phyloP scores from a whole-genome alignment of 2,888 invertebrate species.

The Meteorus cinctellus region DNA sequence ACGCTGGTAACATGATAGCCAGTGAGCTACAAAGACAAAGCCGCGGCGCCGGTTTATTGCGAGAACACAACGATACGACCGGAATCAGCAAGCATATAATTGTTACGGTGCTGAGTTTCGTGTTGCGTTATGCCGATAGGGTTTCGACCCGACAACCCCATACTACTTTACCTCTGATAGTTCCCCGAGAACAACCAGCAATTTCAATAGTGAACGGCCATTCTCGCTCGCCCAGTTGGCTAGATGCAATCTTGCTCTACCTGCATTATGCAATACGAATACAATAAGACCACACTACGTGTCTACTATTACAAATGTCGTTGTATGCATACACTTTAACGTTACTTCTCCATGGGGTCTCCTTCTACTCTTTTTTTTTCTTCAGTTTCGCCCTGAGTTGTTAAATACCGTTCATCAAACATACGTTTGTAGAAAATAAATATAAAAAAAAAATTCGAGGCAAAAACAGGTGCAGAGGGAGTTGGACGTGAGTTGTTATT shows the following conservation, averaged over 20 bases:
- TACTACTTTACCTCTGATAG: slow-evolving; percentile 40
- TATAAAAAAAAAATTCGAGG: slow-evolving; percentile 14
- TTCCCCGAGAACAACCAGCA: slow-evolving; percentile 56
- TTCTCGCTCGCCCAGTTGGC: slow-evolving; percentile 58
- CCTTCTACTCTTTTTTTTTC: slow-evolving; percentile 6
- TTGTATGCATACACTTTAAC: slow-evolving; percentile 17
- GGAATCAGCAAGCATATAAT: slow-evolving; percentile 51
- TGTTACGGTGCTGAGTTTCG: slow-evolving; percentile 48
- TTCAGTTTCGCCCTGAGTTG: not conserved
- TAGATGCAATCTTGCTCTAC: slow-evolving; percentile 57
- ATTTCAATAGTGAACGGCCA: slow-evolving; percentile 61
- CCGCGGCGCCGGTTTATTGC: not conserved
- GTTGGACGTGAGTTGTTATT: slow-evolving; percentile 24
- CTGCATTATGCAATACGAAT: slow-evolving; percentile 41
- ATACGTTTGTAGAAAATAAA: slow-evolving; percentile 21
- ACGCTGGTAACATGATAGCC: not conserved
- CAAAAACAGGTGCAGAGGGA: not conserved
- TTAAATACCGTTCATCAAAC: slow-evolving; percentile 8
- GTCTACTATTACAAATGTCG: slow-evolving; percentile 34
- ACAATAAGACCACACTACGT: slow-evolving; percentile 32
- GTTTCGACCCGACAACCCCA: slow-evolving; percentile 53
- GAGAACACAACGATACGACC: slow-evolving; percentile 28
- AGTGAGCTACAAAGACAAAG: not conserved
- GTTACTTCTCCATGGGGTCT: slow-evolving; percentile 1
- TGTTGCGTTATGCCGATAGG: slow-evolving; percentile 58